These are phyloP conservation scores for Atethmia centrago DNA, from an alignment of 2,888 invertebrate species.

Conservation along the genomic window DNA sequence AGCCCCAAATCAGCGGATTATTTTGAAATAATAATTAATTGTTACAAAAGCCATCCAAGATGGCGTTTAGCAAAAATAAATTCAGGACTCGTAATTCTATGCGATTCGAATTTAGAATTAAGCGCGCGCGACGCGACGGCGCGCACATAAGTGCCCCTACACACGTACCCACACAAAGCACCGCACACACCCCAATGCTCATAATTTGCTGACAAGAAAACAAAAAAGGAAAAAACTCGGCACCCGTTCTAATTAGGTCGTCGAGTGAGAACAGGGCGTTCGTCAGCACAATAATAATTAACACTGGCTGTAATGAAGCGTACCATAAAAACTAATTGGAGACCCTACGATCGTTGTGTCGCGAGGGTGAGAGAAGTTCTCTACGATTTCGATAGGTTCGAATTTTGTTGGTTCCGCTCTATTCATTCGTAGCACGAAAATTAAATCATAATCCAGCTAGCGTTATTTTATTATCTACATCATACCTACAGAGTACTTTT, in stretches of 20 bases:
- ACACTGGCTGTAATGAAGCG: slow-evolving; percentile 90
- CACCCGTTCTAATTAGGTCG: slow-evolving; percentile 89
- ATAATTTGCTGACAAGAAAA: slow-evolving; percentile 86
- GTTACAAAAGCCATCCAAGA: slow-evolving; percentile 20
- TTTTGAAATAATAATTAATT: slow-evolving; percentile 13
- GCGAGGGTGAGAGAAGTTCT: slow-evolving; percentile 75
- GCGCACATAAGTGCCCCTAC: slow-evolving; percentile 72
- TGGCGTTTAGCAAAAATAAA: slow-evolving; percentile 50
- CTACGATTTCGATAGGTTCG: slow-evolving; percentile 75
- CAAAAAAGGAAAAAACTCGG: slow-evolving; percentile 81
- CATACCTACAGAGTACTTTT: slow-evolving; percentile 32
- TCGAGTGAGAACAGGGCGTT: slow-evolving; percentile 88
- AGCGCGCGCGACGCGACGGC: slow-evolving; percentile 66
- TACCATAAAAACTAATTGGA: slow-evolving; percentile 90
- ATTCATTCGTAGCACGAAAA: slow-evolving; percentile 50
- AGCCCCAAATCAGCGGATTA: slow-evolving; percentile 26
- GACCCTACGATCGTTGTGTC: slow-evolving; percentile 81
- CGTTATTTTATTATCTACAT: slow-evolving; percentile 31
- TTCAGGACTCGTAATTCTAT: slow-evolving; percentile 64
- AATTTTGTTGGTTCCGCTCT: slow-evolving; percentile 67
- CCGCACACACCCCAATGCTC: slow-evolving; percentile 82
- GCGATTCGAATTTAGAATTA: slow-evolving; percentile 69
- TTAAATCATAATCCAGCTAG: slow-evolving; percentile 54
- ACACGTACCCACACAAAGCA: slow-evolving; percentile 76
- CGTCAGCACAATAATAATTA: slow-evolving; percentile 90